phyloP scores from a whole-genome alignment of 2,797 vertebrate genomes.

The Ispidina picta region DNA sequence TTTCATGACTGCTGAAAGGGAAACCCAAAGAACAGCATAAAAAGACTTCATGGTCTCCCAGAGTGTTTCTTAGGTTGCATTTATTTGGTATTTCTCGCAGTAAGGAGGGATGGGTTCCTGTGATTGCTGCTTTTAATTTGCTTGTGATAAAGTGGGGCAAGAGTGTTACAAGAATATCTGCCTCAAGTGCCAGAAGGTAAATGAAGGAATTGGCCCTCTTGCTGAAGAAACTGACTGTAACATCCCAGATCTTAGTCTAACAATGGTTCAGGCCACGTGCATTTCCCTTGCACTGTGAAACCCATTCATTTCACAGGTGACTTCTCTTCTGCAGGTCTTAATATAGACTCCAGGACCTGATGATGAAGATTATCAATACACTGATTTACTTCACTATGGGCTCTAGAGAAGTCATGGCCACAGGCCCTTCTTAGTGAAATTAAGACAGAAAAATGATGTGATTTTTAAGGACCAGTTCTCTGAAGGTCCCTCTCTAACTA shows the following conservation, averaged over 20 bases:
- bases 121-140: conserved; percentile 24
- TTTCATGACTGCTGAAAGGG: neutral
- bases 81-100: neutral
- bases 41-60: neutral
- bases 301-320: neutral
- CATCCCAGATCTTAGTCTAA: neutral
- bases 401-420: neutral
- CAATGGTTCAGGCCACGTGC: neutral
- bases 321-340: neutral
- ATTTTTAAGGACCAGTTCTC: neutral
- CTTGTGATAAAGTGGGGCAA: neutral
- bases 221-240: neutral
- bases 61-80: neutral
- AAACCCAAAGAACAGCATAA: neutral
- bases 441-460: neutral
- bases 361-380: neutral
- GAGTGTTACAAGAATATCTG: neutral
- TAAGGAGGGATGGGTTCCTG: neutral
- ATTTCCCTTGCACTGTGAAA: neutral
- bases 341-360: neutral
- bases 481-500: neutral
- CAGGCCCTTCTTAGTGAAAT: neutral
- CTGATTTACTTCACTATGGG: neutral
- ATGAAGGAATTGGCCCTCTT: neutral
- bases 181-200: conserved; percentile 16